These are phyloP conservation scores for Phortica magna DNA, from an alignment of 2,888 invertebrate genomes.

Conservation along the genomic window DNA sequence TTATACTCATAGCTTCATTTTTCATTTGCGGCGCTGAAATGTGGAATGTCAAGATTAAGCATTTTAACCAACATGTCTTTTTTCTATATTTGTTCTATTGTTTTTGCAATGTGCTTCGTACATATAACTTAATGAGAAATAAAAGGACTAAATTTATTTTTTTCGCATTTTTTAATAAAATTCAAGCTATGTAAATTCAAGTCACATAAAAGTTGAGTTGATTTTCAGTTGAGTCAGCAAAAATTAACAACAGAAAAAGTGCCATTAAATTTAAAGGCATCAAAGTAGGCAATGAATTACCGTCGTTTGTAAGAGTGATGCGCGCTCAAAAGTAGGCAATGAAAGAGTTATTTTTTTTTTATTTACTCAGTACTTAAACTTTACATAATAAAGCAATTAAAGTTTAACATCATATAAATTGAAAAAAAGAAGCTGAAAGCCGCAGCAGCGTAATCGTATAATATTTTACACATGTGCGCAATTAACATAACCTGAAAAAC, in stretches of 20 bases:
- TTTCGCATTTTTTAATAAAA: not conserved
- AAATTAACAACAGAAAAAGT: not conserved
- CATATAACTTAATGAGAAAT: constrained; percentile 30
- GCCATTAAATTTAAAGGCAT: not conserved
- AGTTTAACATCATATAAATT: constrained; percentile 30
- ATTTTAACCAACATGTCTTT: constrained; percentile 24
- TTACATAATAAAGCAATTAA: constrained; percentile 46
- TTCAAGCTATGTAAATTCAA: not conserved
- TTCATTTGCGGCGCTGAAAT: constrained; percentile 31
- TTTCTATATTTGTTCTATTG: constrained; percentile 2
- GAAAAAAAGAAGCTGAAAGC: not conserved
- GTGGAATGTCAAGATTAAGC: constrained; percentile 35
- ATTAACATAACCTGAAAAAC: constrained; percentile 44
- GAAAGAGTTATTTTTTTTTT: not conserved
- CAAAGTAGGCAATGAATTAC: not conserved
- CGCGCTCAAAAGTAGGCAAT: constrained; percentile 2
- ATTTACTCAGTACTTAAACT: not conserved
- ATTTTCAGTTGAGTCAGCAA: not conserved
- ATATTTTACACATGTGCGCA: constrained; percentile 46
- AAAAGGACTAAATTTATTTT: not conserved
- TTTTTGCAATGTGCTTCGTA: not conserved
- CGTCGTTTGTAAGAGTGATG: not conserved
- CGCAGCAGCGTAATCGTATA: constrained; percentile 23
- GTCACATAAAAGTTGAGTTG: constrained; percentile 8
- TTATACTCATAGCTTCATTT: constrained; percentile 25